A percentile compares a stretch with the other conserved stretches of the same genome.
Evolutionary conservation across 2,888 invertebrate genomes (phyloP).

Genomic region (Graphium colonna): DNA sequence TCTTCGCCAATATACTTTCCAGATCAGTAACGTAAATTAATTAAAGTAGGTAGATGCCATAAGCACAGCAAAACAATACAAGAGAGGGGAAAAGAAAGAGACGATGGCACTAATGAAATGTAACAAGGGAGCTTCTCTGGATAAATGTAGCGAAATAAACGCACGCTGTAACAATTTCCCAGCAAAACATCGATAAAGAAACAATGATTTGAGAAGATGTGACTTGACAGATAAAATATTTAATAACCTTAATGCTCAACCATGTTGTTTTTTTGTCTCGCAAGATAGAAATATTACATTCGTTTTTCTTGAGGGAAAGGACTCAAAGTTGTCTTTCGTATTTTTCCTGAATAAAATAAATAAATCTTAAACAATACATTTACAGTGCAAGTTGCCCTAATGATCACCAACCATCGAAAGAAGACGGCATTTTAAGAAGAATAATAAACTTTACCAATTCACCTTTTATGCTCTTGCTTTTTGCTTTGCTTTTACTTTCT

Average conservation of each 20-base stretch:
- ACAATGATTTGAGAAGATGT: conserved; percentile 32
- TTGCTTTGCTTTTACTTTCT: too few species aligned
- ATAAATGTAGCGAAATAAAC: conserved; percentile 70
- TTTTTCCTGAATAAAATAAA: too few species aligned
- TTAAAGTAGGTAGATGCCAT: conserved; percentile 60
- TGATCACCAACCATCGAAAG: too few species aligned
- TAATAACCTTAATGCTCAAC: conserved; percentile 17
- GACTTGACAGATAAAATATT: conserved; percentile 31
- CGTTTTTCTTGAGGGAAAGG: too few species aligned
- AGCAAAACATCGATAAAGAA: conserved; percentile 50
- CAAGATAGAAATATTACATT: too few species aligned
- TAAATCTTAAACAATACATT: too few species aligned
- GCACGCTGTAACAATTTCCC: conserved; percentile 50
- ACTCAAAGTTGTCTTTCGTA: too few species aligned
- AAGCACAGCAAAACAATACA: conserved; percentile 59
- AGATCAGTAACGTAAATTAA: conserved; percentile 62
- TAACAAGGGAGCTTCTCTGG: conserved; percentile 53
- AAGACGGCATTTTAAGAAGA: too few species aligned
- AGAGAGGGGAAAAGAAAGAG: conserved; percentile 40
- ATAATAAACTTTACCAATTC: too few species aligned
- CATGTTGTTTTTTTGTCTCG: background rate
- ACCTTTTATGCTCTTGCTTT: too few species aligned
- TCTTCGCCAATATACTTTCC: conserved; percentile 18
- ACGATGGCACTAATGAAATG: conserved; percentile 66
- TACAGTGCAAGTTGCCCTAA: too few species aligned